Base-by-base conservation (phyloP, 1,140 invertebrate species). In the Drosophila auraria region DNA sequence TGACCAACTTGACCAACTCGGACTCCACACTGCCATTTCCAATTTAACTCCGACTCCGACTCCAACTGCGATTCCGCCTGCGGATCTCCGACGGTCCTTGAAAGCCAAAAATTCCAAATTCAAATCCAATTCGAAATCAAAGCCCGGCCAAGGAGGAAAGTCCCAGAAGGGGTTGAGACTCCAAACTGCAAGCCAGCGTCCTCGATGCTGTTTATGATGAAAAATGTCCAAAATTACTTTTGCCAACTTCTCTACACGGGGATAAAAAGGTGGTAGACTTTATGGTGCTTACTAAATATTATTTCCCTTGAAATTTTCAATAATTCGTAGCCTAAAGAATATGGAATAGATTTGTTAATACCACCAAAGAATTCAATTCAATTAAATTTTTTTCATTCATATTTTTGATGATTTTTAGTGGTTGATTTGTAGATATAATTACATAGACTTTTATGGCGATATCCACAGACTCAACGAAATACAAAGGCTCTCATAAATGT, bases 41-140 rank as follows among this genome's bases (percentile, higher is more conserved):
- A 27, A 53, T 69, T 66, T 59, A 51, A 45, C 57, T 50, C 33
- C 11, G 11, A n/a, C 61, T 53, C 61, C 11, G 47, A 57, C 7
- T 60, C 5, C 8, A 27, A 47, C 17, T 61, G 14, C 20, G 20
- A 57, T 23, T 38, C 50, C 36, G 62, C 82, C 78, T 78, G 78
- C 74, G 65, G 81, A 63, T 50, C 47, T 44, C 54, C 47, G 40
- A 50, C 50, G 50, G 60, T 69, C 63, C 59, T 80, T 65, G 60
- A 90, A 82, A 90, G 86, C 84, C 82, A 82, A 82, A 83, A 89
- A 90, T 89, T 90, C 71, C 79, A 80, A 89, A 89, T 89, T 89
- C 86, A 89, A 89, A 89, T 89, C 82, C 86, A 89, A 89, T 89
- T 90, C 82, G 75, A 90, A 89, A 90, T 86, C 87, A 90, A 89